Base-by-base conservation (phyloP, 2,113 vertebrate species). In the Spea bombifrons region DNA sequence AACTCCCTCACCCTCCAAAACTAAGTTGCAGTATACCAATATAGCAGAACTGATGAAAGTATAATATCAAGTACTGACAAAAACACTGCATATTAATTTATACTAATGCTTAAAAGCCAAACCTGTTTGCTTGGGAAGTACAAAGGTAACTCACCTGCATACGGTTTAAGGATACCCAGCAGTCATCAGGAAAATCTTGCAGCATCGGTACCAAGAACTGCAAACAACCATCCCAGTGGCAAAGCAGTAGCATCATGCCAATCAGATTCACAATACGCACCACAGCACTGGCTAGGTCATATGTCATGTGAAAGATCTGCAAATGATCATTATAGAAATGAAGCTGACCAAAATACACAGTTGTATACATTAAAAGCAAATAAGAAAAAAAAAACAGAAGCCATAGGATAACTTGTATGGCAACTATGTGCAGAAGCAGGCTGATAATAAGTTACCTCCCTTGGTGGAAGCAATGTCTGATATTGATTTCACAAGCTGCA, bases 281-380 rank as follows among this genome's bases (percentile, higher is more conserved):
- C 91, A 99, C 96, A 0, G 96, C 96, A 0, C 96, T 98, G 78
- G 97, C 97, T 85, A 99, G 93, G 91, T 99, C 97, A 15, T 99
- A 99, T 84, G 97, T 99, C 96, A 99, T 99, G 89, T 99, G 97
- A 90, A 99, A 99, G 86, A 99, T 99, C 97, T 99, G 90, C n/a
- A 5, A 5, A 43, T 57, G 16, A 49, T 45, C 46, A 76, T 8
- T 52, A 50, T 10, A 65, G 3, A 15, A 43, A 61, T 8, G 7
- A 43, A 45, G 52, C 12, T 59, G 55, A 13, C 55, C 55, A 9
- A 59, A 59, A 13, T 13, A 59, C 55, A 59, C 9, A 59, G 4
- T 13, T 5, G 10, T 1, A 53, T 13, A 8, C 55, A 8, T 57
- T 8, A 57, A 4, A 4, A 57, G 12, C 15, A 59, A 59, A 12